A percentile compares a stretch with the other conserved stretches of the same genome.
phyloP scores from a whole-genome alignment of 1,140 invertebrate genomes.

The Macrobrachium rosenbergii region DNA sequence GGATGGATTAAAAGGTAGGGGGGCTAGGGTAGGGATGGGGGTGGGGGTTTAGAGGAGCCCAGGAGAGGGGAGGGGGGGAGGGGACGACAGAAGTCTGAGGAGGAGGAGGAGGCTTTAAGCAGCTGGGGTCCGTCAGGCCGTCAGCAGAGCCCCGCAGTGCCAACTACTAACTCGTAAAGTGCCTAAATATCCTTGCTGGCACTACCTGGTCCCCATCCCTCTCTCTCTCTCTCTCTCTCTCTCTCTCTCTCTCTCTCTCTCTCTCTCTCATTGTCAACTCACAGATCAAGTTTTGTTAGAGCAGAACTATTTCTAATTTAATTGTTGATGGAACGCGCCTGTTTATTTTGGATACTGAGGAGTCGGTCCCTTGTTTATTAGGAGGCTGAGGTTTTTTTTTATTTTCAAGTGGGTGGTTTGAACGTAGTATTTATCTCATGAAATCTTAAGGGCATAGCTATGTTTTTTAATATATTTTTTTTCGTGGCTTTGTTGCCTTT shows the following conservation, averaged over 20 bases:
- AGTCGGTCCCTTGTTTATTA: no score
- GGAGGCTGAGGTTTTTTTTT: no score
- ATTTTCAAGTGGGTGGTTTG: no score
- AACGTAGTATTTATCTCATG: no score
- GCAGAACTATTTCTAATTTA: conserved; percentile 47
- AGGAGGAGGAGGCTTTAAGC: conserved; percentile 16
- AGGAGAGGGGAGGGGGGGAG: background rate
- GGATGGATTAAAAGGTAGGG: no score
- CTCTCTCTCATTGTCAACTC: conserved; percentile 47
- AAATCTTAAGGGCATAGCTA: no score
- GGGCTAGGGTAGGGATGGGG: no score
- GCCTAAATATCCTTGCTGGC: conserved; percentile 60
- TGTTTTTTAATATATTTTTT: no score
- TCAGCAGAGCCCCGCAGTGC: conserved; percentile 41
- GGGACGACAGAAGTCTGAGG: background rate
- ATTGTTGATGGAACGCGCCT: conserved; percentile 31
- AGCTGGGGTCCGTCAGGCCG: conserved; percentile 51
- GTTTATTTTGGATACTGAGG: no score
- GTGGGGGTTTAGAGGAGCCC: no score
- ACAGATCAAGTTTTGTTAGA: conserved; percentile 47
- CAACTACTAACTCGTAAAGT: conserved; percentile 62
- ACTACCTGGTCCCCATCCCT: conserved; percentile 26
- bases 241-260: background rate
- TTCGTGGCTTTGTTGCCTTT: no score
- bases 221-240: no score